phyloP scores from a whole-genome alignment of 2,113 vertebrate genomes.

The Coptodon rendalli region DNA sequence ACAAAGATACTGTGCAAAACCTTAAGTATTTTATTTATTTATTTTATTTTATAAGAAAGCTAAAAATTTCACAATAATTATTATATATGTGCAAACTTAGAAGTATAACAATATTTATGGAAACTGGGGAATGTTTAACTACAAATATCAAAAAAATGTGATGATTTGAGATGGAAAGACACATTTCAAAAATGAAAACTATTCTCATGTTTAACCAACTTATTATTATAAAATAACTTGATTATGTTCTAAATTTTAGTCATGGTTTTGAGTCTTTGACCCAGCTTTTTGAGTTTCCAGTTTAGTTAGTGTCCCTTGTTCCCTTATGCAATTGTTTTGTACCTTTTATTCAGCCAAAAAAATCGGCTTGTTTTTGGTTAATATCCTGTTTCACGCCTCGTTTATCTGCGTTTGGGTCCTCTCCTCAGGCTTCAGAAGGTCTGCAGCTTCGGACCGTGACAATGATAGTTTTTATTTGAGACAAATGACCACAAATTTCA shows the following conservation, averaged over 20 bases:
- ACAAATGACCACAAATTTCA: neutral
- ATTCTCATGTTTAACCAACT: neutral
- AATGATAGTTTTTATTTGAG: neutral
- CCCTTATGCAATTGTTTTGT: neutral
- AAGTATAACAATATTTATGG: neutral
- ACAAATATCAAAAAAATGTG: neutral
- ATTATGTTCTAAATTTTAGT: neutral
- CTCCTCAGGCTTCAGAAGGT: neutral
- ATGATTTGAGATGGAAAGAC: neutral
- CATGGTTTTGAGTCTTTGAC: neutral
- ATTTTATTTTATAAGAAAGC: neutral
- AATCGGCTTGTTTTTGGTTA: neutral
- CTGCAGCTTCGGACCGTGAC: neutral
- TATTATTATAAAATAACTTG: neutral
- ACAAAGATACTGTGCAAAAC: neutral
- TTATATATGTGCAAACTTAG: neutral
- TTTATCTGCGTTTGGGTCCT: neutral
- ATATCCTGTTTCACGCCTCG: neutral
- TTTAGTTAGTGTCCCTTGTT: neutral
- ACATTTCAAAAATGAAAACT: neutral
- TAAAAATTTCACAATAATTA: neutral
- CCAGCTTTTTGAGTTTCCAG: neutral
- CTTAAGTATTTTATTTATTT: too few species aligned
- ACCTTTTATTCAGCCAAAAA: neutral
- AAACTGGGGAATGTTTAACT: neutral